Conservation (phyloP, 1,140 invertebrate species). For the Drosophila sucinea region DNA sequence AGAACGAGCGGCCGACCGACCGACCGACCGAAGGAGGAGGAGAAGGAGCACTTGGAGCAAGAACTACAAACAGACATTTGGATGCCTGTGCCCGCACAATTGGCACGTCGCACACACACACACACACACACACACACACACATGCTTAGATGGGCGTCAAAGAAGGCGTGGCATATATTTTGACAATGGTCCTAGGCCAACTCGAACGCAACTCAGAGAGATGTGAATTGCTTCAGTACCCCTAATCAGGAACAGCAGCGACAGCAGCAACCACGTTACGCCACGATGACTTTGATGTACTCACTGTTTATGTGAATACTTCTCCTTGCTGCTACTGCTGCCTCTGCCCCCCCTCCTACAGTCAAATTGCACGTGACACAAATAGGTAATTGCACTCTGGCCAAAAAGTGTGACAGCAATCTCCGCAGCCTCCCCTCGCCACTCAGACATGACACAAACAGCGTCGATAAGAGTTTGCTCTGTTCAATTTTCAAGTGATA, state of each 20-base stretch:
- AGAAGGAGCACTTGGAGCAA: background rate
- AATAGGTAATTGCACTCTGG: conserved; percentile 36
- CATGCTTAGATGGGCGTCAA: background rate
- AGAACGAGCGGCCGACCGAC: background rate
- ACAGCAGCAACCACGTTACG: conserved; percentile 24
- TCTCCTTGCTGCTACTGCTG: background rate
- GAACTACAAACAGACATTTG: conserved; percentile 12
- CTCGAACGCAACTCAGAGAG: conserved; percentile 6
- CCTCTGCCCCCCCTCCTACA: background rate
- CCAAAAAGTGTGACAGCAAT: conserved; percentile 23
- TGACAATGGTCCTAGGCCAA: conserved; percentile 13
- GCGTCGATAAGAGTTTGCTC: conserved; percentile 1
- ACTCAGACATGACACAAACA: conserved; percentile 5
- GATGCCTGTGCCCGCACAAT: conserved; percentile 20
- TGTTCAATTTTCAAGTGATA: conserved; percentile 2
- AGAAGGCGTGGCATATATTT: conserved; percentile 12
- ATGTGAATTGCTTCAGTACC: conserved; percentile 22
- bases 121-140: background rate
- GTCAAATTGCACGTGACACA: conserved; percentile 35
- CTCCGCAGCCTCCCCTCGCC: background rate
- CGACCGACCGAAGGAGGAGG: background rate
- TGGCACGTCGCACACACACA: conserved; percentile 14
- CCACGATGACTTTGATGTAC: conserved; percentile 21
- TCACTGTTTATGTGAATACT: conserved; percentile 14
- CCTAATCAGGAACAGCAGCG: conserved; percentile 23